phyloP scores from a whole-genome alignment of 2,113 vertebrate species.

The Cichladusa arquata region DNA sequence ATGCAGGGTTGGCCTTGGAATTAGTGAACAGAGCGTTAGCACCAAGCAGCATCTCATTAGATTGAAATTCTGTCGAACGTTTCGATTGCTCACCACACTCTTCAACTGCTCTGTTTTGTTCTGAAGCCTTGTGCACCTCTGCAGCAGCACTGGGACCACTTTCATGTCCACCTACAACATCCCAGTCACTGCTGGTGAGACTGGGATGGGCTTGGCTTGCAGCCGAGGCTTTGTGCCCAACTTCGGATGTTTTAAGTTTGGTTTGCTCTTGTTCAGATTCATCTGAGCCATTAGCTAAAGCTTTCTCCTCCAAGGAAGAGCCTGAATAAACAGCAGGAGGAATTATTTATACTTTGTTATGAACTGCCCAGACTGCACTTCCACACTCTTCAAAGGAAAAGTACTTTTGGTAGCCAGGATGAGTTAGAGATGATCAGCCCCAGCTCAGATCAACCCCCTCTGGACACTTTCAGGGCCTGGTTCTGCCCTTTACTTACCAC shows the following conservation, averaged over 20 bases:
- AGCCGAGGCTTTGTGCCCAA: conserved; percentile 74
- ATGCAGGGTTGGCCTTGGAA: conserved; percentile 59
- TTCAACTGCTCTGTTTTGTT: conserved; percentile 75
- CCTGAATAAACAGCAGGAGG: conserved; percentile 86
- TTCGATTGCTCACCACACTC: conserved; percentile 87
- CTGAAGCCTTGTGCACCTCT: conserved; percentile 76
- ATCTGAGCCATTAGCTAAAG: conserved; percentile 84
- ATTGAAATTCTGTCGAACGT: conserved; percentile 19
- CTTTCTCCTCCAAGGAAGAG: conserved; percentile 89
- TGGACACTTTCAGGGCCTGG: not conserved
- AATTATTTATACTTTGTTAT: conserved; percentile 51
- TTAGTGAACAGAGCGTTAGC: conserved; percentile 74
- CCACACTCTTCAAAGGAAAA: not conserved
- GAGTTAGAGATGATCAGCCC: not conserved
- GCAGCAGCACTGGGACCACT: conserved; percentile 74
- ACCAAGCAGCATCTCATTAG: conserved; percentile 68
- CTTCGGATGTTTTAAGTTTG: conserved; percentile 81
- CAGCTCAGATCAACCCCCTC: not conserved
- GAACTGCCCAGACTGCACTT: not conserved
- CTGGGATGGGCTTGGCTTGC: conserved; percentile 79
- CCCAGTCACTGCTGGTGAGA: conserved; percentile 79
- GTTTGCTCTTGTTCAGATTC: conserved; percentile 80
- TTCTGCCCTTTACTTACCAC: not conserved
- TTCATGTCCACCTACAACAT: conserved; percentile 73
- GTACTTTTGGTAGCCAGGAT: not conserved